Conservation (phyloP, 2,888 invertebrate species). For the Eupithecia insigniata region DNA sequence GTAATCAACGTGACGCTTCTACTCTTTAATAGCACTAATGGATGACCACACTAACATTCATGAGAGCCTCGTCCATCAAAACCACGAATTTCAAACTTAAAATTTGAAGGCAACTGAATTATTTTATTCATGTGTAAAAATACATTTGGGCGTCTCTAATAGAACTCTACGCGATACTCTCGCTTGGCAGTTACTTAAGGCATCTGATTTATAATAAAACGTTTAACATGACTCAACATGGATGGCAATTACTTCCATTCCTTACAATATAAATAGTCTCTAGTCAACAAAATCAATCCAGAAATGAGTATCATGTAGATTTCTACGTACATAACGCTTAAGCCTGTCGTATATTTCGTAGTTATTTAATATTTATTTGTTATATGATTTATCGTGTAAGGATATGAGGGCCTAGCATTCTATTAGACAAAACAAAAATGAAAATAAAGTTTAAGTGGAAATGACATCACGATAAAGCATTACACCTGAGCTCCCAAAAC, state of each 20-base stretch:
- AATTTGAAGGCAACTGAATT: conserved; percentile 45
- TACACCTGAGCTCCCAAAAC: conserved; percentile 73
- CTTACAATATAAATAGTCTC: conserved; percentile 43
- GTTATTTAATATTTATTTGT: conserved; percentile 14
- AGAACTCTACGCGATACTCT: conserved; percentile 56
- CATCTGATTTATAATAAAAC: conserved; percentile 29
- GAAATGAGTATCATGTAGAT: conserved; percentile 55
- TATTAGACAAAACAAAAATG: conserved; percentile 59
- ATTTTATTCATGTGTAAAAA: conserved; percentile 47
- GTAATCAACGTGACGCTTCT: conserved; percentile 41
- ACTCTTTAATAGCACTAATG: conserved; percentile 49
- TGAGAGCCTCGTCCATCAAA: conserved; percentile 66
- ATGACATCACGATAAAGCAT: conserved; percentile 65
- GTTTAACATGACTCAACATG: conserved; percentile 35
- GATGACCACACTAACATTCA: conserved; percentile 66
- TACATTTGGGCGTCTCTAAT: conserved; percentile 49
- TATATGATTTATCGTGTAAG: conserved; percentile 48
- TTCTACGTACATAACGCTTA: conserved; percentile 50
- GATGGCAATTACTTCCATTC: conserved; percentile 46
- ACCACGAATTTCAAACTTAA: conserved; percentile 48
- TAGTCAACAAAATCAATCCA: conserved; percentile 38
- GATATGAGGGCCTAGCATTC: conserved; percentile 72
- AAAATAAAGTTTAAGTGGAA: conserved; percentile 60
- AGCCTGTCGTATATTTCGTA: conserved; percentile 45
- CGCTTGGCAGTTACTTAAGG: conserved; percentile 31